Evolutionary conservation across 1,140 invertebrate species (phyloP).

Genomic region (Micrasema longulum): DNA sequence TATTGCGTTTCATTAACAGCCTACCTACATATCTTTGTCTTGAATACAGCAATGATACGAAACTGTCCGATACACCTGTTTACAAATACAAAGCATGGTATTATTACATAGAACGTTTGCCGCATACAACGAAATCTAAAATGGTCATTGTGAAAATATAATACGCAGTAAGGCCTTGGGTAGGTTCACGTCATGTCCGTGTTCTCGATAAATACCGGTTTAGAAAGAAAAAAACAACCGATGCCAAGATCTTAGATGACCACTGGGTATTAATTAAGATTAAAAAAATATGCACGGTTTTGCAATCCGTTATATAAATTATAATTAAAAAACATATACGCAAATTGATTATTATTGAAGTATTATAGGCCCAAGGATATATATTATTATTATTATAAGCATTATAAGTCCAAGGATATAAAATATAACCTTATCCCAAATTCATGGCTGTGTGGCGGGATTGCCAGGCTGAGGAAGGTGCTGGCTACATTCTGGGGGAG

Average conservation of each 20-base stretch:
- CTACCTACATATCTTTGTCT: no score
- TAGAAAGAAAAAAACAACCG: slow-evolving; percentile 13
- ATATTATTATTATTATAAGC: no score
- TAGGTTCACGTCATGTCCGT: not conserved
- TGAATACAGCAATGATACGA: no score
- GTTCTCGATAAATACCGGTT: slow-evolving; percentile 20
- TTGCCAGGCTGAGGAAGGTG: no score
- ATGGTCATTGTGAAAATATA: not conserved
- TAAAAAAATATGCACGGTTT: not conserved
- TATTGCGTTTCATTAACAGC: no score
- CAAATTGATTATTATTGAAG: not conserved
- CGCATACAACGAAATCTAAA: slow-evolving; percentile 3
- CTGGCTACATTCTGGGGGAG: no score
- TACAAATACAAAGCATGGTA: no score
- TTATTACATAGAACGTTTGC: no score
- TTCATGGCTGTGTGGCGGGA: no score
- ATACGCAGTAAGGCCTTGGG: slow-evolving; percentile 14
- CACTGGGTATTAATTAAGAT: slow-evolving; percentile 10
- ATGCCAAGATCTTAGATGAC: not conserved
- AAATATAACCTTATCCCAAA: not conserved
- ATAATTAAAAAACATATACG: not conserved
- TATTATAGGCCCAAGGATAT: not conserved
- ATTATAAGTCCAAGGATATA: not conserved
- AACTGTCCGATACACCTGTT: no score
- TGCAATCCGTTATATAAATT: not conserved